phyloP scores from a whole-genome alignment of 2,888 invertebrate genomes.

The Pammene aurita region DNA sequence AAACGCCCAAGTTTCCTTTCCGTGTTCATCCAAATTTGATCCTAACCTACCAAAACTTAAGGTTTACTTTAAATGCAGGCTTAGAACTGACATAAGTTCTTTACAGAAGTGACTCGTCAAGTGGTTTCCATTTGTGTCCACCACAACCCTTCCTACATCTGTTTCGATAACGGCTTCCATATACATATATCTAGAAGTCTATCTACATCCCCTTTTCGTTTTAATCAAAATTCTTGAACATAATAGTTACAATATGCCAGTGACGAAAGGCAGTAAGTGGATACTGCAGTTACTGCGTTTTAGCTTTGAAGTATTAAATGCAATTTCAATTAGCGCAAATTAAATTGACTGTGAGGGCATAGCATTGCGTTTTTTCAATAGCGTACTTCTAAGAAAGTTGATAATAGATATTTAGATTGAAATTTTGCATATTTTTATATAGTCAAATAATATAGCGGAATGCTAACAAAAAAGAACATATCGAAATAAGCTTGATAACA shows the following conservation, averaged over 20 bases:
- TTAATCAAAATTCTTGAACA: conserved; percentile 45
- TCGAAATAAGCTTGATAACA: too few relatives aligned
- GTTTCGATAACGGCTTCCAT: conserved; percentile 59
- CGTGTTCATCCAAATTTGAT: not conserved
- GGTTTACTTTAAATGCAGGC: not conserved
- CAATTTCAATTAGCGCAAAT: conserved; percentile 22
- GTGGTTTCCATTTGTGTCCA: conserved; percentile 75
- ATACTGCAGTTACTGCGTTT: conserved; percentile 6
- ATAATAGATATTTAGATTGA: not conserved
- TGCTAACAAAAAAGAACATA: too few relatives aligned
- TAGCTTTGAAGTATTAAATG: not conserved
- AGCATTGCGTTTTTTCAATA: conserved; percentile 5
- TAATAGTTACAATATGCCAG: conserved; percentile 19
- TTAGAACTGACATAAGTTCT: not conserved
- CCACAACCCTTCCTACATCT: conserved; percentile 72
- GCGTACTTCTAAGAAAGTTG: not conserved
- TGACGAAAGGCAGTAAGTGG: not conserved
- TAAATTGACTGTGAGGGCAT: conserved; percentile 19
- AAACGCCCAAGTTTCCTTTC: not conserved
- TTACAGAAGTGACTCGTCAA: conserved; percentile 56
- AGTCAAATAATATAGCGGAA: too few relatives aligned
- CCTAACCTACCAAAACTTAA: not conserved
- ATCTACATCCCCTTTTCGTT: conserved; percentile 48
- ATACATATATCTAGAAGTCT: conserved; percentile 38
- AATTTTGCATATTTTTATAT: too few relatives aligned